Evolutionary conservation across 2,888 invertebrate species (phyloP), one percentile per base, ranked within the genome.

Genomic region (Saturnia japonica): DNA sequence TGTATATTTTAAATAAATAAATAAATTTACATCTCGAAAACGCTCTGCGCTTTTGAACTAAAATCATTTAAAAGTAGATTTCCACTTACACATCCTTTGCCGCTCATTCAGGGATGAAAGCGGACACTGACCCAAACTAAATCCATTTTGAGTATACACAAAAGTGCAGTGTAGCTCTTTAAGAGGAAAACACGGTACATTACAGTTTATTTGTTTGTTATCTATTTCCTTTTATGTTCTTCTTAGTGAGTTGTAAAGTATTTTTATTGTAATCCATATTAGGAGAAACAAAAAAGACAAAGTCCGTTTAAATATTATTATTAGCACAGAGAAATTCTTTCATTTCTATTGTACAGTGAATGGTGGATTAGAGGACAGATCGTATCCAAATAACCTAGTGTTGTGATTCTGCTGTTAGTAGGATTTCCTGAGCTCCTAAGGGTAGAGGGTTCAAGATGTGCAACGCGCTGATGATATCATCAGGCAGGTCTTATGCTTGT

Each of bases 51-150:
- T 69, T 60, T 28, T 28, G 25, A 67, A 43, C 60, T 60, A n/a
- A 73, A 74, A 70, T 71, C 71, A 69, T 74, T 76, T 80, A 76
- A 76, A 76, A 70, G 76, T 78, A 78, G 78, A 77, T 67, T 62
- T 68, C 42, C 62, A 45, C 62, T 57, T 68, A 43, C 62, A 62
- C 9, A 68, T 76, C 77, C 79, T 87, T 85, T 85, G 79, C 75
- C 74, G 78, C 74, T 71, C 79, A 79, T 67, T 80, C 79, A 76
- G 74, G 80, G 78, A 82, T 84, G 85, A 82, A 86, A 82, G 73
- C 74, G 85, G 81, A 76, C 86, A 79, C 80, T 73, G 70, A 72
- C 77, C 78, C 71, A 71, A 68, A 62, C 70, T 69, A 73, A 68
- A 72, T 71, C 74, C 73, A 22, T 73, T 62, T 54, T 51, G 71